Base-by-base conservation (phyloP, 2,888 invertebrate species). In the Melanophora roralis region DNA sequence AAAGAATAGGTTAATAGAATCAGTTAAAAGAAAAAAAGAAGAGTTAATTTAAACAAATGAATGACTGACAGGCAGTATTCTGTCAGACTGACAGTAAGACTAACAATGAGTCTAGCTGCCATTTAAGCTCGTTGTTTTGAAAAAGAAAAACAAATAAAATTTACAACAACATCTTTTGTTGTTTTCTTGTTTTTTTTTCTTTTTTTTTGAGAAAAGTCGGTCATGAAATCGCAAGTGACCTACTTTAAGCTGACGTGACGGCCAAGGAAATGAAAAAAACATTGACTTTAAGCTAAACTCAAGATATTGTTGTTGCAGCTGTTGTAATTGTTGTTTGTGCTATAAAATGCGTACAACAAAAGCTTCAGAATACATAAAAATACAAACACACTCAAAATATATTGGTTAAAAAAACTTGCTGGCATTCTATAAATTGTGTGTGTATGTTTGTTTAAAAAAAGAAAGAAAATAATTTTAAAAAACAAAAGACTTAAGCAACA, bases 201-300 rank as follows among this genome's bases (percentile, higher is more conserved):
- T n/a, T n/a, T n/a, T n/a, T n/a, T 55, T 21, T 43, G 45, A 81
- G 80, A 83, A 85, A 88, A 88, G 88, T 89, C 87, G 88, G 88
- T 89, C 88, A 88, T 88, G 89, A 88, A 89, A 88, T 88, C 89
- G 89, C 89, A 88, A 88, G 88, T 88, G 87, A 88, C 88, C 89
- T 82, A 88, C 88, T 88, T 88, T 64, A 14, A 64, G 69, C 74
- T 79, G 79, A 75, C 75, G 78, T 74, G 75, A 79, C 75, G 75
- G 75, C 79, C 74, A 75, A 75, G 75, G 65, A 79, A 79, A 79
- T 75, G 71, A 78, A 57, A 69, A 74, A 68, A 64, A 73, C 62
- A 76, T 57, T 69, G 55, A 57, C 57, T 76, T 69, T 64, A 64
- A 69, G 55, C 45, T 32, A 47, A 69, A 36, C 47, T 51, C 8